Conservation (phyloP, 2,113 vertebrate genomes). For the Ophiodon elongatus region DNA sequence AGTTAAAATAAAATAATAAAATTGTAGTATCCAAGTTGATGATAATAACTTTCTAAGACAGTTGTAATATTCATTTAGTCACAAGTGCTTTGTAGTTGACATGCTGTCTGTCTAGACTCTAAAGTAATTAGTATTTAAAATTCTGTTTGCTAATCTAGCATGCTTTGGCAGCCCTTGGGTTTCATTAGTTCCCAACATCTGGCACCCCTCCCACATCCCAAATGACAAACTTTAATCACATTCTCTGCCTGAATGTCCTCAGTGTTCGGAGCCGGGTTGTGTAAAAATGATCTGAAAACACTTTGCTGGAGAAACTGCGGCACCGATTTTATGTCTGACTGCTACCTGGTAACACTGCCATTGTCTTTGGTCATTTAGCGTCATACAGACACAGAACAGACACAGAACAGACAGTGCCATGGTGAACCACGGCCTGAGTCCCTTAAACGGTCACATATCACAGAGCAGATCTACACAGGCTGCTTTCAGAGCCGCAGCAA, state of each 20-base stretch:
- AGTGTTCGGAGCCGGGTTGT: slow-evolving; percentile 36
- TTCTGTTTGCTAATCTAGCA: slow-evolving; percentile 63
- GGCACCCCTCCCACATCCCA: slow-evolving; percentile 67
- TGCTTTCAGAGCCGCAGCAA: neutral
- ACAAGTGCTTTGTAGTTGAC: slow-evolving; percentile 55
- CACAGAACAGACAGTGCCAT: too few relatives aligned
- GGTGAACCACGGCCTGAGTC: too few relatives aligned
- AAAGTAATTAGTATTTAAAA: slow-evolving; percentile 71
- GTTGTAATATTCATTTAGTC: neutral
- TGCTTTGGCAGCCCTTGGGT: slow-evolving; percentile 66
- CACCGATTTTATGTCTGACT: neutral
- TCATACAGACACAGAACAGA: too few relatives aligned
- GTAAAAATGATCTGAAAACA: slow-evolving; percentile 47
- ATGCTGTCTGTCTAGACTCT: slow-evolving; percentile 50
- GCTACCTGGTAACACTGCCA: neutral
- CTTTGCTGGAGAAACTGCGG: neutral
- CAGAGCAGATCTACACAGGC: too few relatives aligned
- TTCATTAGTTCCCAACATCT: slow-evolving; percentile 78
- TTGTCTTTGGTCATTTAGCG: neutral
- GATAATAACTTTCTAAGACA: neutral
- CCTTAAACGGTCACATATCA: too few relatives aligned
- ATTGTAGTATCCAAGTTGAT: neutral
- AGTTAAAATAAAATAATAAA: neutral
- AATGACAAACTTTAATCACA: slow-evolving; percentile 78
- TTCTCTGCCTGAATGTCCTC: slow-evolving; percentile 57